These are phyloP conservation scores for Calliscelio sp. DNA, from an alignment of 2,888 invertebrate species.

Conservation along the genomic window DNA sequence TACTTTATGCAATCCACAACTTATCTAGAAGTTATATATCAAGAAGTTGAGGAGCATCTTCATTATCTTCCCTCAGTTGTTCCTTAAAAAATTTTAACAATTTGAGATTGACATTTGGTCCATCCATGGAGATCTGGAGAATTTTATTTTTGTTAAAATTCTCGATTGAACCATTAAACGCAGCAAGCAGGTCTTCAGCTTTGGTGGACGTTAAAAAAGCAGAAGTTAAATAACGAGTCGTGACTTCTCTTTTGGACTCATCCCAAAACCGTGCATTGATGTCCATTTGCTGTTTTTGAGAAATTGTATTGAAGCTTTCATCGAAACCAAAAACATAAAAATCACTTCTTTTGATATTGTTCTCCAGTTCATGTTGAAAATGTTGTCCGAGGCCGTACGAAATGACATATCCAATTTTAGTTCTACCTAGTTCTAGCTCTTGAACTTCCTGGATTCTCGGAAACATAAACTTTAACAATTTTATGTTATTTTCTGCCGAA, in stretches of 20 bases:
- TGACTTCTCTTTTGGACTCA: slow-evolving; percentile 66
- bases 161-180: neutral
- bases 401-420: slow-evolving; percentile 65
- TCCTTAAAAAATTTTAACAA: slow-evolving; percentile 1
- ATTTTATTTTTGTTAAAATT: neutral
- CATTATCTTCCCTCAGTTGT: neutral
- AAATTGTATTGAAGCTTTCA: slow-evolving; percentile 73
- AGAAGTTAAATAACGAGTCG: slow-evolving; percentile 75
- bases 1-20: slow-evolving; percentile 78
- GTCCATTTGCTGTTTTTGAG: slow-evolving; percentile 77
- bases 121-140: slow-evolving; percentile 4
- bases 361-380: slow-evolving; percentile 50
- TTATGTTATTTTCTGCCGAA: slow-evolving; percentile 36
- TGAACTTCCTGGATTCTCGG: slow-evolving; percentile 60
- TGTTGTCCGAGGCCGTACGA: slow-evolving; percentile 64
- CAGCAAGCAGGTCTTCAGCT: slow-evolving; percentile 72
- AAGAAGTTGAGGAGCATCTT: slow-evolving; percentile 27
- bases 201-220: slow-evolving; percentile 68
- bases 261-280: slow-evolving; percentile 76
- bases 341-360: slow-evolving; percentile 9
- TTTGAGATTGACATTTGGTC: neutral
- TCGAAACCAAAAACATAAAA: slow-evolving; percentile 73
- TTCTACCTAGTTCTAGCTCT: slow-evolving; percentile 39
- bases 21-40: slow-evolving; percentile 77
- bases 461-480: slow-evolving; percentile 51